Base-by-base conservation (phyloP, 2,113 vertebrate genomes). In the Girardinichthys multiradiatus region DNA sequence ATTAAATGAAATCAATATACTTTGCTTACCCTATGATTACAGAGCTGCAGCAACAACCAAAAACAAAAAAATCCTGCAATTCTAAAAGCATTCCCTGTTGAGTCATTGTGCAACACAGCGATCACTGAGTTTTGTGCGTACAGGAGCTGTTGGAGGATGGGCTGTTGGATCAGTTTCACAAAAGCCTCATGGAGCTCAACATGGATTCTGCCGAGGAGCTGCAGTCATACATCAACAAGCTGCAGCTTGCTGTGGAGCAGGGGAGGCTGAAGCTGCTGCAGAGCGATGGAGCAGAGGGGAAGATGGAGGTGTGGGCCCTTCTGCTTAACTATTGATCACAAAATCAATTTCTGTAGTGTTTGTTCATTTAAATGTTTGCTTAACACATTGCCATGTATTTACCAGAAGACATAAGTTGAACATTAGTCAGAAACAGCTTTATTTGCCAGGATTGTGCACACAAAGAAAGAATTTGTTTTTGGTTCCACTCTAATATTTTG, bases 181-280 rank as follows among this genome's bases (percentile, higher is more conserved):
- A 96, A 92, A 96, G 94, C 37, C 93, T 99, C 87, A 90, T 97
- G 64, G 96, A 98, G 85, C 93, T 99, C 74, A 99, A 99, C 93
- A 99, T 99, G 98, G 97, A 99, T 93, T 99, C 97, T 4, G 95
- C 97, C 0, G 97, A 98, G 70, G 98, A 99, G 70, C 94, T 99
- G 45, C 98, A 97, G 92, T 99, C 97, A 2, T 99, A 99, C 81
- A 97, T 99, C 85, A 95, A 94, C 79, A 99, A 99, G 69, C 94
- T 99, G 79, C 96, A 95, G 74, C 58, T 94, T 6, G 95, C 95
- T 1, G 92, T 99, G 79, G 97, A 99, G 71, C 97, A 97, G 77
- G 94, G 95, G 0, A 93, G 95, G 60, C 96, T 97, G 75, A 96
- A 95, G 57, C 94, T 96, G 57, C 91, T 97, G n/a, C 96, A 96